Evolutionary conservation across 2,888 invertebrate genomes (phyloP).

Genomic region (Spodoptera exigua): DNA sequence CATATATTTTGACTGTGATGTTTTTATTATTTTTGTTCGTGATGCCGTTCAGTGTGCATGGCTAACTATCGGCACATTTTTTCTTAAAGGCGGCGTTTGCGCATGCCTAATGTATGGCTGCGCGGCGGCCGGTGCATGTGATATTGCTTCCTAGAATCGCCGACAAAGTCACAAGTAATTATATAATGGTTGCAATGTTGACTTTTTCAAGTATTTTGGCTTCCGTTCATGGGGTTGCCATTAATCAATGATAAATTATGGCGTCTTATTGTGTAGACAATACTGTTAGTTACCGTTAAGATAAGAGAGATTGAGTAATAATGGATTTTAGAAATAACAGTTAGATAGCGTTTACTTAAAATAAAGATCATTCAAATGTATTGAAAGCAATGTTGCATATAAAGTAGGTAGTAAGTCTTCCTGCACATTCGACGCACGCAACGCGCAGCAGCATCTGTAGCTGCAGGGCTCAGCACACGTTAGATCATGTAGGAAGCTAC

Average conservation of each 20-base stretch:
- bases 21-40: slow-evolving; percentile 89
- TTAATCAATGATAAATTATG: slow-evolving; percentile 79
- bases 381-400: not conserved
- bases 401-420: too few relatives aligned
- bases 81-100: slow-evolving; percentile 76
- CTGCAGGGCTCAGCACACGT: slow-evolving; percentile 6
- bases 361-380: not conserved
- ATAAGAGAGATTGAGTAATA: slow-evolving; percentile 33
- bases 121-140: slow-evolving; percentile 54
- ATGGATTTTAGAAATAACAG: slow-evolving; percentile 15
- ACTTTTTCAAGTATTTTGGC: slow-evolving; percentile 84
- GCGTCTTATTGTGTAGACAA: slow-evolving; percentile 49
- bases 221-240: slow-evolving; percentile 80
- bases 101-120: slow-evolving; percentile 76
- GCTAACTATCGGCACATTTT: slow-evolving; percentile 78
- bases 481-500: slow-evolving; percentile 6
- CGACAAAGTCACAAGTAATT: slow-evolving; percentile 83
- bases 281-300: slow-evolving; percentile 39
- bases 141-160: slow-evolving; percentile 78
- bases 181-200: slow-evolving; percentile 84
- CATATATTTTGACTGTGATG: slow-evolving; percentile 89
- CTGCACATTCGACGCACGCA: not conserved
- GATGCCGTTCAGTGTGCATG: slow-evolving; percentile 72
- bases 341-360: slow-evolving; percentile 13
- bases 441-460: not conserved